phyloP scores from a whole-genome alignment of 2,113 vertebrate species.

The Nothocercus nigrocapillus region DNA sequence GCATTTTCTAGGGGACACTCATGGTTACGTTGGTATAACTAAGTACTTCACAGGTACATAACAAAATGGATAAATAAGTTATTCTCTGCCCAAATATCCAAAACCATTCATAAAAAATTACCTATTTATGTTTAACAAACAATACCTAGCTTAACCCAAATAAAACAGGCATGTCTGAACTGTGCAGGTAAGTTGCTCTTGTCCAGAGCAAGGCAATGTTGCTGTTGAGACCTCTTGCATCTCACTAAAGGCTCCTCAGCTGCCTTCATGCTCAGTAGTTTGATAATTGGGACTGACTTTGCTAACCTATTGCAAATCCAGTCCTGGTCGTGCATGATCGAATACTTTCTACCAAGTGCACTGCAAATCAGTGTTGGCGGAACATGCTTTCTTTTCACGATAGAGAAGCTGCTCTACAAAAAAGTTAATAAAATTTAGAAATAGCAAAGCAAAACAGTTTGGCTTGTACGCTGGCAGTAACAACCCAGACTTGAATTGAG shows the following conservation, averaged over 20 bases:
- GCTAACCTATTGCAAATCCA: background rate
- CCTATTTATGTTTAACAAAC: conserved; percentile 13
- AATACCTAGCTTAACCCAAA: background rate
- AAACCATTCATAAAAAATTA: background rate
- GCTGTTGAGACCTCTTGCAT: conserved; percentile 5
- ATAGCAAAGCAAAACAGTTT: background rate
- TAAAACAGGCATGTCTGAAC: background rate
- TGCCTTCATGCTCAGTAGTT: background rate
- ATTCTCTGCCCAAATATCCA: background rate
- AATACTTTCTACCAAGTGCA: conserved; percentile 1
- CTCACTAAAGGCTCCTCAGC: background rate
- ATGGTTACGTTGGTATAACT: background rate
- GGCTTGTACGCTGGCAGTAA: background rate
- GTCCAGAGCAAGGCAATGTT: background rate
- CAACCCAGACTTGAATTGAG: background rate
- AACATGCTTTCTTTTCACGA: background rate
- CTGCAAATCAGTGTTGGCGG: background rate
- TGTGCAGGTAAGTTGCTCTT: background rate
- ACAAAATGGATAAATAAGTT: background rate
- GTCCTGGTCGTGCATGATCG: background rate
- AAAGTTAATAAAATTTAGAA: background rate
- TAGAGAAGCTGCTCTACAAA: conserved; percentile 4
- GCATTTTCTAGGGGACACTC: background rate
- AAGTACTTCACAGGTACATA: background rate
- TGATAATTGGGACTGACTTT: conserved; percentile 40